Conservation (phyloP, 2,888 invertebrate genomes). For the Margaritifera margaritifera region DNA sequence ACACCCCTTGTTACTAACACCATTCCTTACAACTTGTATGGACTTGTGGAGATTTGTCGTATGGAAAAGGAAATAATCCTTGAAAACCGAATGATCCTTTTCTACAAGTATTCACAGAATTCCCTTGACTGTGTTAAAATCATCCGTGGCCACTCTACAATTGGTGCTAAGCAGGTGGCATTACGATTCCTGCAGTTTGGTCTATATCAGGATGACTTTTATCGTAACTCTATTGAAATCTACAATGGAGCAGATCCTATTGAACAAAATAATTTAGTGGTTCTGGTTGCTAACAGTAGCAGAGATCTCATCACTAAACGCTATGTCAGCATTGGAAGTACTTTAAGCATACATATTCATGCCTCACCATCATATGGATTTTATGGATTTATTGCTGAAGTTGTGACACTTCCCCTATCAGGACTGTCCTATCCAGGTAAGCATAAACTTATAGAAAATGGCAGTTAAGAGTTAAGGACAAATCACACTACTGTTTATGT, state of each 20-base stretch:
- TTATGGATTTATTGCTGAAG: conserved; percentile 97
- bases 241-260: conserved; percentile 94
- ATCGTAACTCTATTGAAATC: conserved; percentile 84
- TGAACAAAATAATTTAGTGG: conserved; percentile 64
- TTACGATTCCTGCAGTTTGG: conserved; percentile 76
- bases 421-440: conserved; percentile 67
- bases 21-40: conserved; percentile 92
- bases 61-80: conserved; percentile 92
- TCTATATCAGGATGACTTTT: conserved; percentile 73
- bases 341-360: conserved; percentile 88
- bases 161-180: conserved; percentile 89
- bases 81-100: conserved; percentile 91
- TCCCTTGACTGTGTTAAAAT: conserved; percentile 98
- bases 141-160: conserved; percentile 82
- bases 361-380: conserved; percentile 93
- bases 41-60: conserved; percentile 96
- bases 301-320: conserved; percentile 38
- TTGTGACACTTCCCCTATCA: conserved; percentile 87
- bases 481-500: no score
- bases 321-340: conserved; percentile 58
- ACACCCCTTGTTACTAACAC: conserved; percentile 82
- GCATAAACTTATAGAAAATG: not conserved
- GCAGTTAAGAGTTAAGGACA: no score
- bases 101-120: conserved; percentile 97
- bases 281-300: conserved; percentile 57